These are phyloP conservation scores for Alectura lathami DNA, from an alignment of 2,113 vertebrate genomes.

Conservation along the genomic window DNA sequence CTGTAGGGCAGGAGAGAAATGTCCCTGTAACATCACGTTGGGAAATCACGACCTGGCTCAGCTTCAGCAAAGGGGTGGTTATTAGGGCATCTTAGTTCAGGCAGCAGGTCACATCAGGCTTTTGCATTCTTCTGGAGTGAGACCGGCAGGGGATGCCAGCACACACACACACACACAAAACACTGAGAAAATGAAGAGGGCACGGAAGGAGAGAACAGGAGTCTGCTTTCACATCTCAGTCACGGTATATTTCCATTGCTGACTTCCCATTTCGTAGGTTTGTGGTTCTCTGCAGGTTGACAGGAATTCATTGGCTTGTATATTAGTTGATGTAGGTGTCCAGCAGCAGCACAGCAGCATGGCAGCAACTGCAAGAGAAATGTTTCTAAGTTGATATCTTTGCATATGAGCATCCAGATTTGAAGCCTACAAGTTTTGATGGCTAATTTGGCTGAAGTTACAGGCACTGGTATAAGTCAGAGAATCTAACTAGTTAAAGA, in stretches of 20 bases:
- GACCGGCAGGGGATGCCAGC: neutral
- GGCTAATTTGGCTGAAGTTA: neutral
- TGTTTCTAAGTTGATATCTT: neutral
- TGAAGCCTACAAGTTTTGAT: neutral
- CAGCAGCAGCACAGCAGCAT: neutral
- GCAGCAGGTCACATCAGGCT: slow-evolving; percentile 39
- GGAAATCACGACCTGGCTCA: slow-evolving; percentile 28
- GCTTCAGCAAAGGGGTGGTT: slow-evolving; percentile 17
- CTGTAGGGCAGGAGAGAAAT: neutral
- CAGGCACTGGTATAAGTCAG: neutral
- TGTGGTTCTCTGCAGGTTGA: neutral
- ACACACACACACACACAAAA: too few species aligned
- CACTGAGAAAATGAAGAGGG: neutral
- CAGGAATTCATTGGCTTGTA: neutral
- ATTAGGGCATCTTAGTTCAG: neutral
- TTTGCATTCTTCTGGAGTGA: slow-evolving; percentile 27
- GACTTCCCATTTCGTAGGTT: neutral
- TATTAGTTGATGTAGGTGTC: neutral
- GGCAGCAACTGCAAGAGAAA: neutral
- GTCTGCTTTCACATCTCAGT: neutral
- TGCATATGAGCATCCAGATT: neutral
- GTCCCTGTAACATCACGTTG: neutral
- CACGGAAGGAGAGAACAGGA: neutral
- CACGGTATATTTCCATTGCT: neutral
- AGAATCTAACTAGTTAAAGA: neutral